Conservation (phyloP, 2,113 vertebrate genomes). For the Panthera tigris region DNA sequence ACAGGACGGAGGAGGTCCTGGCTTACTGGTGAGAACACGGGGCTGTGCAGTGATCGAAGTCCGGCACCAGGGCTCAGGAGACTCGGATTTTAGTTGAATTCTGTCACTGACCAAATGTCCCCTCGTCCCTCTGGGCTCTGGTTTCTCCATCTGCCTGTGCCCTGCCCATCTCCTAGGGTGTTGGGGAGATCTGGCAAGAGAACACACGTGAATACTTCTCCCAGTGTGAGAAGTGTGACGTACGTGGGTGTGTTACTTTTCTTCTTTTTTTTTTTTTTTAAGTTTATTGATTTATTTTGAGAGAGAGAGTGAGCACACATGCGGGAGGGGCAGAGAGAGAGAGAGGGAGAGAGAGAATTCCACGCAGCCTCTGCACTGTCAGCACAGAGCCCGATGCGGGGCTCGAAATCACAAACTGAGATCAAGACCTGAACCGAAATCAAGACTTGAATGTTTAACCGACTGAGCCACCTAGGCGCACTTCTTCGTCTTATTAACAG, state of each 20-base stretch:
- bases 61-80: neutral
- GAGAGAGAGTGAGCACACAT: neutral
- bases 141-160: neutral
- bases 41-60: neutral
- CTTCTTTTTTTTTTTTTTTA: neutral
- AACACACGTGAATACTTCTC: fast-evolving
- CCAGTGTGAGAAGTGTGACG: neutral
- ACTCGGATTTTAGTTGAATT: neutral
- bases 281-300: neutral
- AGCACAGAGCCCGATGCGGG: neutral
- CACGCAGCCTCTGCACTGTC: neutral
- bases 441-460: neutral
- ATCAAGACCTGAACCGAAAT: neutral
- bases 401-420: neutral
- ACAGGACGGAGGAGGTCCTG: neutral
- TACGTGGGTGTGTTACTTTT: neutral
- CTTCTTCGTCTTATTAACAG: neutral
- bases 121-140: neutral
- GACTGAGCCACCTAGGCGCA: neutral
- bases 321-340: neutral
- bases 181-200: neutral
- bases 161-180: neutral
- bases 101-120: neutral
- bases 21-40: neutral
- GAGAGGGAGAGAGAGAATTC: neutral